Percentiles rank a stretch among this genome's conserved stretches.
phyloP scores from a whole-genome alignment of 2,797 vertebrate genomes.

The Taenioides sp. region DNA sequence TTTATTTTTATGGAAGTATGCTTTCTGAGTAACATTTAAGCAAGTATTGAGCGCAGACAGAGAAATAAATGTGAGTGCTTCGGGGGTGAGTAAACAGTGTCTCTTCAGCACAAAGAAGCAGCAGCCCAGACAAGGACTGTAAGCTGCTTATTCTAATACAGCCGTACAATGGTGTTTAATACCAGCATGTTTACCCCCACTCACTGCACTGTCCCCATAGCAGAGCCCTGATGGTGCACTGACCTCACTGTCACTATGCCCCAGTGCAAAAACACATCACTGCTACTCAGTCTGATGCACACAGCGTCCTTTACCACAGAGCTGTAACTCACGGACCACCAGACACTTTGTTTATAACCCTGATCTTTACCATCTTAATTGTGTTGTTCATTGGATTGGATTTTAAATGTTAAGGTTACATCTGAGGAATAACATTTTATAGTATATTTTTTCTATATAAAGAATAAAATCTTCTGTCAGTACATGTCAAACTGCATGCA shows the following conservation, averaged over 20 bases:
- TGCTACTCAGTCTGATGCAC: constrained; percentile 24
- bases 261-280: constrained; percentile 7
- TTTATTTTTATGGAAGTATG: not conserved
- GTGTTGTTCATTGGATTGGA: not conserved
- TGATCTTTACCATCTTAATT: constrained; percentile 37
- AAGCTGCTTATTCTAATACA: constrained; percentile 72
- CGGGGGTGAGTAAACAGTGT: constrained; percentile 1
- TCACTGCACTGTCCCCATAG: constrained; percentile 27
- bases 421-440: not conserved
- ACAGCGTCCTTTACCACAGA: constrained; percentile 34
- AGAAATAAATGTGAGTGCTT: not conserved
- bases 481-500: not conserved
- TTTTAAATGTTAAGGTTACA: not conserved
- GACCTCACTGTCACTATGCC: constrained; percentile 10
- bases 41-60: not conserved
- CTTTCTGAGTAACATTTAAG: not conserved
- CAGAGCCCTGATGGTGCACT: constrained; percentile 19
- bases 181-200: constrained; percentile 28
- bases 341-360: constrained; percentile 32
- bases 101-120: constrained; percentile 34
- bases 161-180: constrained; percentile 59
- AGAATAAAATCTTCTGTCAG: not conserved
- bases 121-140: constrained; percentile 35
- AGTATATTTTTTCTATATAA: not conserved
- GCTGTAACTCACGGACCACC: constrained; percentile 22